A percentile compares a stretch with the other conserved stretches of the same genome.
phyloP scores from a whole-genome alignment of 2,888 invertebrate species.

The Leuctra nigra region DNA sequence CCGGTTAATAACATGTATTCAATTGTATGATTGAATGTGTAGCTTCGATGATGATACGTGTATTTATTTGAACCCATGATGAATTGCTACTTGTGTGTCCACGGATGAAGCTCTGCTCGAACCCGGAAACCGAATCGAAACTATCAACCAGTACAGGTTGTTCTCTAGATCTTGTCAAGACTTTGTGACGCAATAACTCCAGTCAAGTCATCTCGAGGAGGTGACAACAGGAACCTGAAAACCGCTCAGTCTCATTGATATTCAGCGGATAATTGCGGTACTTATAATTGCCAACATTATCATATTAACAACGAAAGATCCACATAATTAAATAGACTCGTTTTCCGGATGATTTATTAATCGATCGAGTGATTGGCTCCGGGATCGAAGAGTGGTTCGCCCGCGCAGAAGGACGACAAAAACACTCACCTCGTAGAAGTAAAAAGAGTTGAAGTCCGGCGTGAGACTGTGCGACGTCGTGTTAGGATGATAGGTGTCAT shows the following conservation, averaged over 20 bases:
- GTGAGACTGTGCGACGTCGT: constrained; percentile 1
- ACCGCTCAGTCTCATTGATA: neutral
- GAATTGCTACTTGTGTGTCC: too few relatives aligned
- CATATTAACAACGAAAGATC: neutral
- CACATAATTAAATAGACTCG: neutral
- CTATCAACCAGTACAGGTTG: too few relatives aligned
- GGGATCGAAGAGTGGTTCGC: neutral
- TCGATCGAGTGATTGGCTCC: too few relatives aligned
- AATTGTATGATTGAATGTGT: too few relatives aligned
- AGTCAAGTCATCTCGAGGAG: too few relatives aligned
- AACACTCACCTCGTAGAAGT: constrained; percentile 48
- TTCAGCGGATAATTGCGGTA: neutral
- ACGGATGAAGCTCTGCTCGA: too few relatives aligned
- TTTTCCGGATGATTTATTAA: neutral
- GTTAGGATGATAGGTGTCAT: constrained; percentile 22
- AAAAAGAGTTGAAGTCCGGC: constrained; percentile 45
- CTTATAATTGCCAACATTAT: neutral
- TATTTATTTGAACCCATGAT: too few relatives aligned
- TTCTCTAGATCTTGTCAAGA: too few relatives aligned
- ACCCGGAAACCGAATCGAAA: too few relatives aligned
- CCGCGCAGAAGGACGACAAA: neutral
- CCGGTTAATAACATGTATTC: too few relatives aligned
- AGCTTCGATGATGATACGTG: too few relatives aligned
- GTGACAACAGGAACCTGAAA: constrained; percentile 8
- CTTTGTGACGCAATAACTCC: too few relatives aligned